Base-by-base conservation (phyloP, 1,140 invertebrate species). In the Odontomachus brunneus region DNA sequence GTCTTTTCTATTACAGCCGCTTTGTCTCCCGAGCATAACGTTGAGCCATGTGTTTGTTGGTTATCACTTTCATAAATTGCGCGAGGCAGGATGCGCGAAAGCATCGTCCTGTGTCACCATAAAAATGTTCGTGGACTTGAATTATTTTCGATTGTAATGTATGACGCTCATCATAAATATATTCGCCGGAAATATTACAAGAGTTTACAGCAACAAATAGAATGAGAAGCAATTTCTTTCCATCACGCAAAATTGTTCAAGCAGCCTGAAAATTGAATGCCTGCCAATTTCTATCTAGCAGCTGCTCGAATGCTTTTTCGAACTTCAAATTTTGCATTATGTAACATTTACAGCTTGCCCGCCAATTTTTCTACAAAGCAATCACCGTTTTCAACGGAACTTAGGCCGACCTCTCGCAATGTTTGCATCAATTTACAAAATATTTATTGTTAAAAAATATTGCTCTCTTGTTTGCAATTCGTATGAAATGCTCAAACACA, bases 21-120 rank as follows among this genome's bases (percentile, higher is more conserved):
- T 75, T 63, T 63, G 51, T 63, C 29, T 75, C 49, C 49, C 71
- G 59, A 59, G n/a, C 59, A n/a, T 63, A n/a, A 63, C 38, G n/a
- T 57, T 26, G 72, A 62, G 24, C 55, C n/a, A 14, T 19, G 53
- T n/a, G n/a, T n/a, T n/a, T 19, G 17, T 29, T 49, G 67, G 15
- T 55, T 29, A 12, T 26, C 57, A 14, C 24, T 74, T 62, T 73
- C 44, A 73, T 73, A 59, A 59, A 73, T 73, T 38, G 66, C 12
- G 15, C 1, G 15, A 33, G 2, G 33, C 14, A 4, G 7, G n/a
- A 44, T 15, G n/a, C 14, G 51, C 26, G 17, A 53, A 17, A 14
- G 63, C 4, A 24, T 15, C 15, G 65, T 55, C 55, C 12, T 17
- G 7, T 14, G 1, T 57, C 53, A 1, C 4, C 22, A 26, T 33